Base-by-base conservation (phyloP, 2,797 vertebrate species). In the Garrulus glandarius region DNA sequence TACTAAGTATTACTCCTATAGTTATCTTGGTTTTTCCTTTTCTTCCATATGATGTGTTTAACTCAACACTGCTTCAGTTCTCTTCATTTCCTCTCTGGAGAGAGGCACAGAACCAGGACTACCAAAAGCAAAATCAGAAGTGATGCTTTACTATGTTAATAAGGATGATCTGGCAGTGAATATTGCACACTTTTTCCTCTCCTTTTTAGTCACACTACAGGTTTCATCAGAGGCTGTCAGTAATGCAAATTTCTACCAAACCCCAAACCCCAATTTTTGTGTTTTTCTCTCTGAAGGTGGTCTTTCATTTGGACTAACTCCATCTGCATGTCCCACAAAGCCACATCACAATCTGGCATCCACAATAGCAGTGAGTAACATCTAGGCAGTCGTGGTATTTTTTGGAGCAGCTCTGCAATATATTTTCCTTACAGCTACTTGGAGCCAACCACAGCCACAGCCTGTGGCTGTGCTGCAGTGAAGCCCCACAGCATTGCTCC, bases 361-460 rank as follows among this genome's bases (percentile, higher is more conserved):
- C 53, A 81, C 24, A 81, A 50, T 67, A 93, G 84, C 13, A 68
- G 6, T 30, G n/a, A 92, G 29, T 32, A 85, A 68, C 16, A 23
- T 23, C 30, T 37, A 85, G n/a, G 30, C 50, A 84, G 20, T 10
- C n/a, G 7, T 10, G 16, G 50, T 10, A 34, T 6, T 43, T 82
- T 70, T 56, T 74, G 4, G n/a, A 70, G 12, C 26, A 74, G 29
- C 22, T 29, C 10, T 53, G 18, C 0, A 0, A 17, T 17, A 2
- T 1, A 5, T 41, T 69, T 84, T 70, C 32, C 49, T 64, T 15
- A 34, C 15, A 34, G 24, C 2, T 34, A 9, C 30, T 7, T 22
- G 0, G 1, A 43, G 34, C 29, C n/a, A 79, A 61, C 23, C 0
- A 1, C 10, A 30, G 49, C 55, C 47, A 61, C 26, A 49, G 36